Evolutionary conservation across 2,888 invertebrate species (phyloP).

Genomic region (Chalcis sispes): DNA sequence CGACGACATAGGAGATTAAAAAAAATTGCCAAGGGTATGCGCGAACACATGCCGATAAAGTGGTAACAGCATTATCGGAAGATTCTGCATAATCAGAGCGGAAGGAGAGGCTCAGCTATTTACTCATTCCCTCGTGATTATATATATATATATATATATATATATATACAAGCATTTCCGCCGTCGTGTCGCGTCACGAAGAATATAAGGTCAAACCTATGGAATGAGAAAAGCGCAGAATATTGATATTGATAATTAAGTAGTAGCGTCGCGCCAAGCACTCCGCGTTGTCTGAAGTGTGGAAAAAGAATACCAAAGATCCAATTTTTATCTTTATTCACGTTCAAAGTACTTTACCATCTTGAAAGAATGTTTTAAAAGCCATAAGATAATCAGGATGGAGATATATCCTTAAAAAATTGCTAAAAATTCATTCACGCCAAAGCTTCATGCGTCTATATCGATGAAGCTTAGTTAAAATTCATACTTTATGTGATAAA

Average conservation of each 20-base stretch:
- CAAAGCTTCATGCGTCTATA: too few species aligned
- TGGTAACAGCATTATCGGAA: slow-evolving; percentile 29
- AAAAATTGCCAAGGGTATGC: too few species aligned
- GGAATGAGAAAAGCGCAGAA: background rate
- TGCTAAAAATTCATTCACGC: too few species aligned
- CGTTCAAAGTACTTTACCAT: background rate
- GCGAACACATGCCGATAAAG: background rate
- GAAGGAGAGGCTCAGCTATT: slow-evolving; percentile 32
- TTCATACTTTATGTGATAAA: too few species aligned
- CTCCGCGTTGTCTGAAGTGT: background rate
- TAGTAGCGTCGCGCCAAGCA: too few species aligned
- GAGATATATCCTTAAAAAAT: too few species aligned
- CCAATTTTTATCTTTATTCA: background rate
- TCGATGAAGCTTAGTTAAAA: too few species aligned
- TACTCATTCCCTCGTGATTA: slow-evolving; percentile 8
- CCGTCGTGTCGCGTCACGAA: background rate
- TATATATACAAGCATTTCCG: too few species aligned
- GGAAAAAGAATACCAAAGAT: background rate
- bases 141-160: background rate
- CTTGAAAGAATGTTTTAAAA: too few species aligned
- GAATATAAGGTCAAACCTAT: background rate
- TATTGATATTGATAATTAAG: slow-evolving; percentile 33
- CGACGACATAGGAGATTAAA: background rate
- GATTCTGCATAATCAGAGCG: slow-evolving; percentile 43
- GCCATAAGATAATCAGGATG: too few species aligned